Base-by-base conservation (phyloP, 23 tunicate genomes). In the Trididemnum nubilum region DNA sequence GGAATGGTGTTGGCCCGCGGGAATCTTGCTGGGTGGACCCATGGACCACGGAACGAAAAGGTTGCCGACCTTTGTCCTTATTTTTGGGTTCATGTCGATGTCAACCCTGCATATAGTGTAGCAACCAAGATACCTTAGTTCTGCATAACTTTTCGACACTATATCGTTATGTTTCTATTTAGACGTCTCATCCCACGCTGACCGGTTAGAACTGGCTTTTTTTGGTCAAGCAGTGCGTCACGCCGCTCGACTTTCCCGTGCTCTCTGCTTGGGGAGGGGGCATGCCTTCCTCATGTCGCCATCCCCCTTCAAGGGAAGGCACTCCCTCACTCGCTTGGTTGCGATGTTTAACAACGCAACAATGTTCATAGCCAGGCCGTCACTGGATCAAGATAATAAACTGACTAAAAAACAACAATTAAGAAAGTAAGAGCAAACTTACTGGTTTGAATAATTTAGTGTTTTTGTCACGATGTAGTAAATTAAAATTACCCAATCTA, bases 161-260 rank as follows among this genome's bases (percentile, higher is more conserved):
- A n/a, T n/a, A n/a, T n/a, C n/a, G n/a, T n/a, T n/a, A n/a, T n/a
- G n/a, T n/a, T n/a, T n/a, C n/a, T n/a, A n/a, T n/a, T n/a, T n/a
- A n/a, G n/a, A n/a, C n/a, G n/a, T n/a, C n/a, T n/a, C n/a, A n/a
- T n/a, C n/a, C n/a, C 37, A 33, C 15, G 7, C 19, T 37, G 81
- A 72, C 9, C 65, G 52, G 0, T 33, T 91, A 84, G 87, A 85
- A 26, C 61, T 91, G 34, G 90, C 87, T 1, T 91, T 85, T 67
- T 91, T 85, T 44, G 74, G 76, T 21, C 83, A 91, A 77, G 86
- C 97, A 24, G 87, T 82, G 23, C 97, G 79, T 0, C 98, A 93
- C 80, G 85, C 76, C 33, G 87, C 98, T 5, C 73, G 93, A 31
- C 67, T 93, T 18, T 87, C 98, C 29, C 93, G 98, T 4, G 57